Evolutionary conservation across 1,140 invertebrate species (phyloP), one percentile per base, ranked within the genome.

Genomic region (Meloidogyne exigua): DNA sequence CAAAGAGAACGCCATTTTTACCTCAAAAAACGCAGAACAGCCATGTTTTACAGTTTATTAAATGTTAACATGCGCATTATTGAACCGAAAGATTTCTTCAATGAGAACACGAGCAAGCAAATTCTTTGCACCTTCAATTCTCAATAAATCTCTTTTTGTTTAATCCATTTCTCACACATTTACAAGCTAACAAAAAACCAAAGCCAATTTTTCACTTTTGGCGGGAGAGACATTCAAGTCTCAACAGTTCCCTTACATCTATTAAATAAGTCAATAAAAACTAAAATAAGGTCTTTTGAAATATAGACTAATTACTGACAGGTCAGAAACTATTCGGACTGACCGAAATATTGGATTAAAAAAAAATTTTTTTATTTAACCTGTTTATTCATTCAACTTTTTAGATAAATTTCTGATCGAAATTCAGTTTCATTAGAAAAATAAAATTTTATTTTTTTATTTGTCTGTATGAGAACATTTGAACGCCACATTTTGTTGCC

Each of bases 381-480:
- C 28, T 32, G 28, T 32, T 32, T 32, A 32, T 32, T 32, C 28
- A 32, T 7, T 32, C 2, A 32, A 32, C 2, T 32, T 32, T 32
- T 4, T 49, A 49, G 18, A 18, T 1, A 15, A n/a, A 18, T 18
- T 18, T 49, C 18, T 49, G 13, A 4, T 49, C 18, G 3, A 57
- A 57, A n/a, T 57, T 57, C 42, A 15, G 42, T 44, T 18, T 44
- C 18, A 57, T 18, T n/a, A 5, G 7, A n/a, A 57, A 5, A 57
- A n/a, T 15, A 3, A 18, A 67, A 5, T 32, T 21, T 21, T 23
- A 18, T 32, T n/a, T 67, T 57, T 57, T 57, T 44, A 39, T 11
- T 21, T 5, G n/a, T 21, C n/a, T 57, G 71, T 70, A 68, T 57
- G 70, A 23, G 71, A 75, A 75, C 74, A 75, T 75, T 26, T n/a